Evolutionary conservation across 2,888 invertebrate genomes (phyloP).

Genomic region (Pollenia angustigena): DNA sequence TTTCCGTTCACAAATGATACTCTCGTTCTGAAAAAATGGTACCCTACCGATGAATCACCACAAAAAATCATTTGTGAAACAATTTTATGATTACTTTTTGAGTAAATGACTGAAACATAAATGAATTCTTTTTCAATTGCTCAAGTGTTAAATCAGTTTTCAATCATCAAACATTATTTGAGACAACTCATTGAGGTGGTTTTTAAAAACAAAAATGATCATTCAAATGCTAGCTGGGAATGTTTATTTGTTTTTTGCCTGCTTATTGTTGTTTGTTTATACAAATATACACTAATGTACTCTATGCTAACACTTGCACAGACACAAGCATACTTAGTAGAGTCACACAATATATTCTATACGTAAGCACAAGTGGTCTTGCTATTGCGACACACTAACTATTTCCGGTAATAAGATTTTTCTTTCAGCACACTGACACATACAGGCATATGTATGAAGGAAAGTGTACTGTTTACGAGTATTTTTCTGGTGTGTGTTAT

Average conservation of each 20-base stretch:
- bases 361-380: not conserved
- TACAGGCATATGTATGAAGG: too few species aligned
- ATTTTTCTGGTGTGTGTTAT: constrained; percentile 2
- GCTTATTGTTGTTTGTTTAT: constrained; percentile 53
- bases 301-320: not conserved
- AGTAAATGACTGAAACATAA: too few species aligned
- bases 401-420: constrained; percentile 42
- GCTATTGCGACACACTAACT: constrained; percentile 45
- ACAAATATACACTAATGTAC: constrained; percentile 14
- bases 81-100: too few species aligned
- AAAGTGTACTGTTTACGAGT: not conserved
- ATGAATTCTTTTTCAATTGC: too few species aligned
- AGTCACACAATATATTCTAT: not conserved
- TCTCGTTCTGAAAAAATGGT: too few species aligned
- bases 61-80: too few species aligned
- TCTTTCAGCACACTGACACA: constrained; percentile 39
- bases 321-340: not conserved
- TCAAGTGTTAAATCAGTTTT: too few species aligned
- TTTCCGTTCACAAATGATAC: too few species aligned
- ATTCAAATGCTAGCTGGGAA: not conserved
- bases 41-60: too few species aligned
- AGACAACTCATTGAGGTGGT: too few species aligned
- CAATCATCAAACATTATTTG: too few species aligned
- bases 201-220: too few species aligned
- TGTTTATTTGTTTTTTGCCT: constrained; percentile 50